Percentiles rank a stretch among this genome's conserved stretches.
These are phyloP conservation scores for Morelia viridis DNA, from an alignment of 2,797 vertebrate species.

Conservation along the genomic window DNA sequence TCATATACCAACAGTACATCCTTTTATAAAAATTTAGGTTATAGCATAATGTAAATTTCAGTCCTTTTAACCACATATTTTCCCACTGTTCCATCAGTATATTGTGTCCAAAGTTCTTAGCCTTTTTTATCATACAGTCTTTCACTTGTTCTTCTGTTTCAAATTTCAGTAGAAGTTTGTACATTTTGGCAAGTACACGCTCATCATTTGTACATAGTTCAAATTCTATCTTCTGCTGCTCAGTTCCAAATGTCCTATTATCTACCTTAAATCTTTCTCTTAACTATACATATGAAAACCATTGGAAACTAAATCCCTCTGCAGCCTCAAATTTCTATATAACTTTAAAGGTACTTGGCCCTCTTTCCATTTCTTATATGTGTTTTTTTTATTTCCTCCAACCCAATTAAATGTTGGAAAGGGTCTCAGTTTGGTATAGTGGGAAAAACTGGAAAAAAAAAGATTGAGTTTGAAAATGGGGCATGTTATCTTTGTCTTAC, in stretches of 20 bases:
- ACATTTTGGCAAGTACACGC: too few species aligned
- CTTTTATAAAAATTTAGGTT: too few species aligned
- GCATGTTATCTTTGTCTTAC: background rate
- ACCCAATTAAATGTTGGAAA: background rate
- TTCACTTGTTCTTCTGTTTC: too few species aligned
- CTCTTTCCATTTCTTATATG: background rate
- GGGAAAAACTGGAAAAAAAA: background rate
- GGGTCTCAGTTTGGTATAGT: background rate
- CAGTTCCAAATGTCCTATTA: too few species aligned
- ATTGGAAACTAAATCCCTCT: background rate
- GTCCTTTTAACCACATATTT: too few species aligned
- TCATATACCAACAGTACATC: too few species aligned
- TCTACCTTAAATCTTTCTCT: background rate
- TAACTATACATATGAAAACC: background rate
- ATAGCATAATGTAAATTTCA: too few species aligned
- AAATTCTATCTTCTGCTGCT: background rate
- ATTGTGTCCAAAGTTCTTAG: too few species aligned
- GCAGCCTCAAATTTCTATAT: background rate
- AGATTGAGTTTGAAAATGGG: background rate
- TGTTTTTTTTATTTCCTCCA: background rate
- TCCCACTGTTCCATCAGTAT: too few species aligned
- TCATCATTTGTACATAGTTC: background rate
- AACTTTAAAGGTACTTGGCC: background rate
- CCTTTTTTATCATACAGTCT: too few species aligned
- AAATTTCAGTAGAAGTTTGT: too few species aligned